Base-by-base conservation (phyloP, 2,888 invertebrate species). In the Reticulitermes lucifugus region DNA sequence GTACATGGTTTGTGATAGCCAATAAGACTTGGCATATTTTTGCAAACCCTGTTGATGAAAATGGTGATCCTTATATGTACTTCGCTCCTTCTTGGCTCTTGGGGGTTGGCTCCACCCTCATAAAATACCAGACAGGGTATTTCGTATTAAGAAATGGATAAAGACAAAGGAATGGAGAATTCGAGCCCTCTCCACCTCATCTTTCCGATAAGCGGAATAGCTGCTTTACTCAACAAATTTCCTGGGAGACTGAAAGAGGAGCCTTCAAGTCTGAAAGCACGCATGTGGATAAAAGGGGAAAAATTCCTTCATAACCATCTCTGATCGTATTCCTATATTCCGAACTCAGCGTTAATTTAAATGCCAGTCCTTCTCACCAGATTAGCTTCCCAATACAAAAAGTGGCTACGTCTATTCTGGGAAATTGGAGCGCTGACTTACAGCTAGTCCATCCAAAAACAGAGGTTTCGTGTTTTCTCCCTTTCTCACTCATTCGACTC, bases 271-370 rank as follows among this genome's bases (percentile, higher is more conserved):
- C 35, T 14, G 12, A 71, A 5, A 71, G 35, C 73, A 73, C 9
- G 73, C 41, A 41, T 73, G 73, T 14, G 73, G 21, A 73, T 14
- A 29, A 41, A 73, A 21, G 73, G 21, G 18, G 18, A 70, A 41
- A 73, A 73, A 71, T 29, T 71, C 71, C 71, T 2, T 71, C 71
- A 71, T 71, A 35, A 25, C n/a, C 73, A 73, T 73, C 73, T 41
- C 73, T 18, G 73, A 73, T 73, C 73, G 73, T 73, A 73, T 73
- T 73, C 21, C 73, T 73, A 18, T 73, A 73, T 41, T 73, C 73
- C 41, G 14, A 10, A 14, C 73, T 65, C 65, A 65, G 65, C 73
- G 73, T 73, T 73, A 73, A 73, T 73, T 73, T 73, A 21, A 73
- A 73, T 73, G 18, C 73, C 73, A 73, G 73, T 4, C 41, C 22